Base-by-base conservation (phyloP, 2,888 invertebrate genomes). In the Orchestes rusci region DNA sequence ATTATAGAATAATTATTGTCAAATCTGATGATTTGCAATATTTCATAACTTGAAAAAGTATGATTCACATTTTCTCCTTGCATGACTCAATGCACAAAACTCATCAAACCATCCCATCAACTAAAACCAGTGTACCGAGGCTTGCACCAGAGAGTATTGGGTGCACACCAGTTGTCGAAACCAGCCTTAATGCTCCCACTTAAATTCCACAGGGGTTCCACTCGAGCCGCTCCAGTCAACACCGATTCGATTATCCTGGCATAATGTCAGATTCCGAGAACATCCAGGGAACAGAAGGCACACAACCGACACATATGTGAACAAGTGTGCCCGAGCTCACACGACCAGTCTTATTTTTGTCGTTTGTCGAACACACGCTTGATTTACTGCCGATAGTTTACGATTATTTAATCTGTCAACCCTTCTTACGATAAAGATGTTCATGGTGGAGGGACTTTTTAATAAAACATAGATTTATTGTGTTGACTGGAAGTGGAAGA, bases 321-420 rank as follows among this genome's bases (percentile, higher is more conserved):
- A 52, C 53, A 52, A 50, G 48, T 45, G 46, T 45, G 45, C 45
- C 45, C 48, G 48, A 39, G 47, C 47, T 39, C 51, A 48, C 45
- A 46, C 43, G 42, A 43, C 37, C 48, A n/a, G 39, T 48, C 50
- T 48, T 36, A 46, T 51, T 55, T 53, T 56, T 53, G 53, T 46
- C 59, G 57, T 62, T 60, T 59, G 55, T 56, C 59, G 58, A 51
- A 59, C 43, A 39, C 47, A 47, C 58, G 56, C 59, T 59, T 61
- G 60, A 63, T 61, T 62, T 63, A 60, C 57, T 59, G 59, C 58
- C 59, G 54, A 55, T 58, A 51, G 55, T 47, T 57, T 55, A 48
- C 52, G 57, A 53, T 53, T 55, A 53, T 55, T 58, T 59, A 57
- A 60, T 62, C 62, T 58, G 15, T 35, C 39, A 42, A 30, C 46